These are phyloP conservation scores for Allygus modestus DNA, from an alignment of 2,888 invertebrate genomes.

Conservation along the genomic window DNA sequence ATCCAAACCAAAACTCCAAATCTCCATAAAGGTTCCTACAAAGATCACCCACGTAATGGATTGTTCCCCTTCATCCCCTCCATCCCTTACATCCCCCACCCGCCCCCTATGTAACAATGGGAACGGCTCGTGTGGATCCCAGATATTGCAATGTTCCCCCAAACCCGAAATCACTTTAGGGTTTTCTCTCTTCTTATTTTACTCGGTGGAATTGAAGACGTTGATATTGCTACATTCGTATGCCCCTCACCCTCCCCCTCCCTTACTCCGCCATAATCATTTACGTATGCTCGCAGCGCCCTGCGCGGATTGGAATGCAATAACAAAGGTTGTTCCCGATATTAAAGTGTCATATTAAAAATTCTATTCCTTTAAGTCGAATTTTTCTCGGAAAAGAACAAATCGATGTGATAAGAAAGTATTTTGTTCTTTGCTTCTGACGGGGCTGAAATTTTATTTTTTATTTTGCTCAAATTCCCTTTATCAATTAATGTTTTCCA, in stretches of 20 bases:
- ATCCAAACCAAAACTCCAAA: neutral
- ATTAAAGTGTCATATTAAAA: constrained; percentile 39
- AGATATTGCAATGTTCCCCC: constrained; percentile 29
- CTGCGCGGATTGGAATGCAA: constrained; percentile 15
- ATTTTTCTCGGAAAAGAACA: neutral
- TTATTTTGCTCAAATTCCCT: no score
- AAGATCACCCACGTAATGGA: constrained; percentile 39
- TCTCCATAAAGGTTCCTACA: constrained; percentile 26
- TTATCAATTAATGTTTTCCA: no score
- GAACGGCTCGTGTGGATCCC: constrained; percentile 21
- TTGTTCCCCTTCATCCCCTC: neutral
- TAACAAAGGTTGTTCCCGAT: constrained; percentile 41
- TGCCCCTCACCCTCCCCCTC: neutral
- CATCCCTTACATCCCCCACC: neutral
- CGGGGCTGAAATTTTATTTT: no score
- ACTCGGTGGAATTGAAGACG: constrained; percentile 33
- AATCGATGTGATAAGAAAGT: neutral
- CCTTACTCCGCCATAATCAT: neutral
- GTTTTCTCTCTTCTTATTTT: constrained; percentile 38
- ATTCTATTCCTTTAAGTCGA: neutral
- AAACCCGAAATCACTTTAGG: constrained; percentile 43
- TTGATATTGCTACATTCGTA: constrained; percentile 19
- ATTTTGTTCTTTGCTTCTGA: no score
- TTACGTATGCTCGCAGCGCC: constrained; percentile 9
- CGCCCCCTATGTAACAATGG: neutral